Evolutionary conservation across 2,113 vertebrate genomes (phyloP), one percentile per base, ranked within the genome.

Genomic region (Passer montanus): DNA sequence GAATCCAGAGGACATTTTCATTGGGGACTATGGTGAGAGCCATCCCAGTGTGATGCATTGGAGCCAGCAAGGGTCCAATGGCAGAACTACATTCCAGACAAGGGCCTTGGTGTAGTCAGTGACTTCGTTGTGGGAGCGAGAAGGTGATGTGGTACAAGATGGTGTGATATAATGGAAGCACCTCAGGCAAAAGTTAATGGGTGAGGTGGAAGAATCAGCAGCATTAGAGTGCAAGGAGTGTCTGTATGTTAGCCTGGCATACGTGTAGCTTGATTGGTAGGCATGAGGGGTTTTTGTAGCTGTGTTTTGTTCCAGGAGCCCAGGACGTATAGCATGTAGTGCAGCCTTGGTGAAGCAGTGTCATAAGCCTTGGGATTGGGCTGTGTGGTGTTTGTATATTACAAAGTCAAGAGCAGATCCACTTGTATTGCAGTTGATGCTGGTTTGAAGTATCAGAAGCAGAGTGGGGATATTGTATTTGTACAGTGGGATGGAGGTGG

Each of bases 31-130:
- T 53, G 12, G 3, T 41, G 41, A 74, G 58, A 58, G 14, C 21
- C 6, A 21, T 73, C 27, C 26, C 28, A 28, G 23, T 69, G 56
- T 43, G 27, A 19, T 64, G 35, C 11, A 3, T 6, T 73, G 63
- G 35, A 77, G 46, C 39, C 63, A 80, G 50, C 26, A 59, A 67
- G 68, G 30, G 14, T 33, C 33, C 21, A 56, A 69, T 90, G 83
- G 72, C 41, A 75, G 73, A 90, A 84, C 59, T 50, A 47, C 83
- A 80, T 96, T 92, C 92, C 83, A 86, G 75, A 19, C 46, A 73
- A 86, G 63, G 59, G 63, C 79, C 59, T 90, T 87, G 55, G 53
- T 10, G 2, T 73, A 28, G 33, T 80, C 49, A 27, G 0, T 86
- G 52, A 30, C 35, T 86, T 83, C 2, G 2, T 13, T 0, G 9